phyloP scores from a whole-genome alignment of 1,140 invertebrate species.

The Pogonomyrmex californicus region DNA sequence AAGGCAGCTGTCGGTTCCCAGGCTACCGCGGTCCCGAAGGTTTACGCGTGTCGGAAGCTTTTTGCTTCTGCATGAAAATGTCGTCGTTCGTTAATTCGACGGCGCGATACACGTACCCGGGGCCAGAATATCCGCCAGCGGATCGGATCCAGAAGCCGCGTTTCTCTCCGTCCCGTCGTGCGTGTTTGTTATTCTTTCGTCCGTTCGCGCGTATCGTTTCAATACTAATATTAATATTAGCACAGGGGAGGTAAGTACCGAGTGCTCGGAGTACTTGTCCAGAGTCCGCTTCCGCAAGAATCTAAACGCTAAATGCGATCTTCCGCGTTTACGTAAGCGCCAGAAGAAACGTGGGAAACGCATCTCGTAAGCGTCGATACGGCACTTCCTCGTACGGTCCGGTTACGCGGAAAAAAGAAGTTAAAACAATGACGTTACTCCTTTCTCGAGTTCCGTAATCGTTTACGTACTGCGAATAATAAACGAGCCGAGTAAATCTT shows the following conservation, averaged over 20 bases:
- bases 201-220: slow-evolving; percentile 44
- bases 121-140: slow-evolving; percentile 74
- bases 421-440: slow-evolving; percentile 36
- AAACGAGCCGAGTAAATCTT: background rate
- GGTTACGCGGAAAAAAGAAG: background rate
- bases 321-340: slow-evolving; percentile 59
- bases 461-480: background rate
- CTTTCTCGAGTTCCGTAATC: slow-evolving; percentile 7
- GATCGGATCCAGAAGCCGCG: slow-evolving; percentile 74
- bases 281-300: background rate
- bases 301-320: slow-evolving; percentile 47
- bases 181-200: slow-evolving; percentile 70
- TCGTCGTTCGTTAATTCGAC: slow-evolving; percentile 54
- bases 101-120: slow-evolving; percentile 49
- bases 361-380: background rate
- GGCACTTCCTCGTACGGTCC: background rate
- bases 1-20: slow-evolving; percentile 81
- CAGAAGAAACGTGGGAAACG: slow-evolving; percentile 67
- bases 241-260: slow-evolving; percentile 14
- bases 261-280: background rate
- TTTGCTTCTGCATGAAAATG: slow-evolving; percentile 71
- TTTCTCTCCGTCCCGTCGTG: slow-evolving; percentile 37
- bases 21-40: slow-evolving; percentile 73
- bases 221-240: slow-evolving; percentile 62
- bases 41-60: slow-evolving; percentile 69